A percentile compares a stretch with the other conserved stretches of the same genome.
phyloP scores from a whole-genome alignment of 2,888 invertebrate species.

The Elysia crispata region DNA sequence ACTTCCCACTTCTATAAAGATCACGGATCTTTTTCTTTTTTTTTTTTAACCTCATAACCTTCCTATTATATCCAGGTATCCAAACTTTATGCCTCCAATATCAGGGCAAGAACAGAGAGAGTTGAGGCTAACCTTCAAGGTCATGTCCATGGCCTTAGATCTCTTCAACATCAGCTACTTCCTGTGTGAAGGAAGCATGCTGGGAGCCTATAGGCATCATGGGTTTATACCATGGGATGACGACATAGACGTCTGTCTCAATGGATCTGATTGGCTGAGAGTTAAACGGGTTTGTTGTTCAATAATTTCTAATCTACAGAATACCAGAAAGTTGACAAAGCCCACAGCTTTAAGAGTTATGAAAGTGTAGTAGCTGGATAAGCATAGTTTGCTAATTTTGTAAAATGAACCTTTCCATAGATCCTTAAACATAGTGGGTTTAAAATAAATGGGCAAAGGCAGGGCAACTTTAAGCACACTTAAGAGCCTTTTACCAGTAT shows the following conservation, averaged over 20 bases:
- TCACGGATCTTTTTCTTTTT: neutral
- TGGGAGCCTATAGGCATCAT: slow-evolving; percentile 42
- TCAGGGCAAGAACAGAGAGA: slow-evolving; percentile 31
- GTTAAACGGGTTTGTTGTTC: slow-evolving; percentile 47
- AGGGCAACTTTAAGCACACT: too few relatives aligned
- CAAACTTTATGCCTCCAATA: slow-evolving; percentile 36
- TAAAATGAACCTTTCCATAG: too few relatives aligned
- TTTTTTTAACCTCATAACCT: neutral
- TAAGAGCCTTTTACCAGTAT: too few relatives aligned
- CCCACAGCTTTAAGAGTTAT: too few relatives aligned
- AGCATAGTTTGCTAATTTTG: too few relatives aligned
- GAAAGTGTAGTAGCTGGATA: too few relatives aligned
- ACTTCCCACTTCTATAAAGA: neutral
- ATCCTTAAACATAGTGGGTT: too few relatives aligned
- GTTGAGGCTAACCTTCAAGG: slow-evolving; percentile 39
- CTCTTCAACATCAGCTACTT: slow-evolving; percentile 43
- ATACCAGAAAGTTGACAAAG: too few relatives aligned
- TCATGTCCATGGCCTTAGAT: slow-evolving; percentile 27
- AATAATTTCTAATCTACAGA: too few relatives aligned
- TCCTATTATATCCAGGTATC: too few relatives aligned
- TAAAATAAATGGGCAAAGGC: too few relatives aligned
- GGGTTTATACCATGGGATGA: slow-evolving; percentile 48
- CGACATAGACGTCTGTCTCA: slow-evolving; percentile 43
- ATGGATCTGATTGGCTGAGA: slow-evolving; percentile 45
- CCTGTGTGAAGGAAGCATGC: slow-evolving; percentile 42